Percentiles rank a stretch among this genome's conserved stretches.
These are phyloP conservation scores for Buphagus erythrorhynchus DNA, from an alignment of 2,797 vertebrate species.

Conservation along the genomic window DNA sequence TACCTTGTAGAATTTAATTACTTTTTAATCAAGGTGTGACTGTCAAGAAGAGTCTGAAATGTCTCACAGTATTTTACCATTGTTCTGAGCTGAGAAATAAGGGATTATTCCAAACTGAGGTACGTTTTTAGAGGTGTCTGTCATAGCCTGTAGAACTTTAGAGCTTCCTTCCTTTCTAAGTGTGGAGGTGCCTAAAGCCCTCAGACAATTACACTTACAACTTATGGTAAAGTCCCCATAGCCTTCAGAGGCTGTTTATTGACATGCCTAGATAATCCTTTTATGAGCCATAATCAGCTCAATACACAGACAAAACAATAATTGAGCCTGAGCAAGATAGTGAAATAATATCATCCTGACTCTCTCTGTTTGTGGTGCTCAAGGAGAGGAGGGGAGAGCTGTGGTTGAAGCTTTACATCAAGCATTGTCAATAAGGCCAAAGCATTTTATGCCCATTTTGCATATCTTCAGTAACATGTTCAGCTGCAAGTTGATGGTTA, in stretches of 20 bases:
- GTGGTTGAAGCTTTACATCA: background rate
- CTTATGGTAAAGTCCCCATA: background rate
- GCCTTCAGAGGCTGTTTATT: background rate
- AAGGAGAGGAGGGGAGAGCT: background rate
- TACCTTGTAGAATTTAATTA: background rate
- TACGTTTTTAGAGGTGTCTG: background rate
- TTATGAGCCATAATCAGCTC: background rate
- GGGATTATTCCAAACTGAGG: background rate
- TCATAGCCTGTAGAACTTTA: background rate
- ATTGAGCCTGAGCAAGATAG: background rate
- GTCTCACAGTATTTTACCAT: background rate
- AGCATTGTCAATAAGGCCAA: background rate
- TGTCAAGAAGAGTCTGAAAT: background rate
- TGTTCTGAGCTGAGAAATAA: background rate
- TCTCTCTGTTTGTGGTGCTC: background rate
- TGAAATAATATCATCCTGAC: background rate
- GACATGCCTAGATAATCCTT: background rate
- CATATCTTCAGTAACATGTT: background rate
- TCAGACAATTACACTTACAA: background rate
- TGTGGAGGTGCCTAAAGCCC: background rate
- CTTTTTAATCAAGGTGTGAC: background rate
- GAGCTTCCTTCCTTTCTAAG: background rate
- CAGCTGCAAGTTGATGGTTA: background rate
- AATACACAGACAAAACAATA: background rate
- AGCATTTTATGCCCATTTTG: background rate